Evolutionary conservation across 1,140 invertebrate species (phyloP).

Genomic region (Ceratina calcarata): DNA sequence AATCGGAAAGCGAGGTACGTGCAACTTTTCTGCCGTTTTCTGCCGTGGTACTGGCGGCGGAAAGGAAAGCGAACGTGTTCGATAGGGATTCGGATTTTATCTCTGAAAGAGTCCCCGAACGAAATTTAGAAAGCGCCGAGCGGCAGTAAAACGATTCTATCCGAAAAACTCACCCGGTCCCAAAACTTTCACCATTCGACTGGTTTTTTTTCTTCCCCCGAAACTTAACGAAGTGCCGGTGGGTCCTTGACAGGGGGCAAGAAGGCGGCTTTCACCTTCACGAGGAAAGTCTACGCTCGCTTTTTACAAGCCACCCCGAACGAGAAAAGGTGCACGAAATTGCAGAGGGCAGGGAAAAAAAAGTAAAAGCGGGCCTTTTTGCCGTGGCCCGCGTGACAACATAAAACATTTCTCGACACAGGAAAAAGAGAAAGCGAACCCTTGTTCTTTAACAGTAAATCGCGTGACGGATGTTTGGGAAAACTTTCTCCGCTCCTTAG

Average conservation of each 20-base stretch:
- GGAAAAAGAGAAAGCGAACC: slow-evolving; percentile 31
- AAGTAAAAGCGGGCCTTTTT: slow-evolving; percentile 58
- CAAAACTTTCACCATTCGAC: slow-evolving; percentile 60
- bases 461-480: slow-evolving; percentile 16
- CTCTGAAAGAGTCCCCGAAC: background rate
- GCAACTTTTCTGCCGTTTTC: too few species aligned
- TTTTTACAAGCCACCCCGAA: slow-evolving; percentile 59
- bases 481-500: background rate
- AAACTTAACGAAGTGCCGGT: slow-evolving; percentile 44
- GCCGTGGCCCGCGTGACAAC: background rate
- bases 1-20: too few species aligned
- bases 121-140: slow-evolving; percentile 32
- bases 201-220: slow-evolving; percentile 34
- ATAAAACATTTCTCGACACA: slow-evolving; percentile 17
- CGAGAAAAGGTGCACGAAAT: slow-evolving; percentile 32
- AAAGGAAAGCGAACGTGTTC: background rate
- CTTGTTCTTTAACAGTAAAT: background rate
- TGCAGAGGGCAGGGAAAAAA: slow-evolving; percentile 62
- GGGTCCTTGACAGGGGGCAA: slow-evolving; percentile 19
- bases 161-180: background rate
- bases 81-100: background rate
- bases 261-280: slow-evolving; percentile 69
- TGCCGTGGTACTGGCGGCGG: too few species aligned
- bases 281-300: slow-evolving; percentile 53
- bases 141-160: slow-evolving; percentile 9